Base-by-base conservation (phyloP, 2,888 invertebrate genomes). In the Synergus japonicus region DNA sequence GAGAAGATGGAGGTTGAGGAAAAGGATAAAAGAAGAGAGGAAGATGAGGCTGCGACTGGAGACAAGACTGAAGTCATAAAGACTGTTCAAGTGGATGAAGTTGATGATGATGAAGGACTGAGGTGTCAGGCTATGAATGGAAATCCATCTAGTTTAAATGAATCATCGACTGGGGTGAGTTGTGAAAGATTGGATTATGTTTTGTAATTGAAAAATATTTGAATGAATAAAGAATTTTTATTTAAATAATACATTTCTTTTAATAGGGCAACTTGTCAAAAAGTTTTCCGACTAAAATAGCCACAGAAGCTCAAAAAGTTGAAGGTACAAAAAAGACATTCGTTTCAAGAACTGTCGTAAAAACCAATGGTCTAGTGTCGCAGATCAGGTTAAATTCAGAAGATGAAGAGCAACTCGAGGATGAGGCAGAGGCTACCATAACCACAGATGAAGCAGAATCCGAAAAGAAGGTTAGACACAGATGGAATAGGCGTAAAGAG, bases 391-490 rank as follows among this genome's bases (percentile, higher is more conserved):
- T 85, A 66, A 67, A 81, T 78, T 64, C 79, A 49, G 79, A 83
- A 66, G 82, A 81, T 58, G 79, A 83, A 66, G 82, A 81, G 67
- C 79, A 78, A 69, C 76, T 73, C 15, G 81, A 79, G 77, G 79
- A 81, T 63, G 73, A 79, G 58, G 81, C 77, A 49, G 85, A 84
- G 80, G 77, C 87, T 41, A 81, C 85, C 76, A 82, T 87, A 73
- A 84, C 82, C 37, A 79, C 86, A 78, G 84, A 82, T 80, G 85
- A 87, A 79, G 81, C 82, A 73, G 85, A 87, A 60, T 76, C 82
- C 79, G 86, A 88, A 81, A 89, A 88, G 88, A 90, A 90, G 90
- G 90, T 90, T 90, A 90, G 90, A 87, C 86, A 88, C 84, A 85
- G 82, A 81, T 83, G 82, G 83, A 84, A 79, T 82, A 82, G 80